Evolutionary conservation across 2,797 vertebrate genomes (phyloP).

Genomic region (Lepus oiostolus): DNA sequence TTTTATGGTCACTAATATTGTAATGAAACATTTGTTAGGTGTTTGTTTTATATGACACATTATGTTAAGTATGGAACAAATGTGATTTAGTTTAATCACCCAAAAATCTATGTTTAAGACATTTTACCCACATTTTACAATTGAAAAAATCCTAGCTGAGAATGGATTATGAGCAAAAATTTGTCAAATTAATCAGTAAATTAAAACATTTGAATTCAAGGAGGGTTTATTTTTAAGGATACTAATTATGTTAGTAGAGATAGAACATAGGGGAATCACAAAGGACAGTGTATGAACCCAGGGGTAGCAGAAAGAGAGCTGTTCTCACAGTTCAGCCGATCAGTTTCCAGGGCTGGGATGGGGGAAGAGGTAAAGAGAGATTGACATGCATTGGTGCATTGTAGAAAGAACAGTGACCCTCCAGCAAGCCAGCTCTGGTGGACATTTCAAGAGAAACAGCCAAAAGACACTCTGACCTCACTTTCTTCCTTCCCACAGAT

Average conservation of each 20-base stretch:
- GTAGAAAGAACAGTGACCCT: not conserved
- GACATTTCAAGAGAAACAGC: not conserved
- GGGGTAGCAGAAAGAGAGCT: not conserved
- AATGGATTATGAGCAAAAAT: not conserved
- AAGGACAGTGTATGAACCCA: not conserved
- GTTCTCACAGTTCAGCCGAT: not conserved
- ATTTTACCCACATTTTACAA: conserved; percentile 1
- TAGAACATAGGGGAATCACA: not conserved
- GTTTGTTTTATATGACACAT: not conserved
- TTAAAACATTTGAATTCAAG: conserved; percentile 22
- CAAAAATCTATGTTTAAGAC: not conserved
- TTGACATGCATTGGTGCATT: not conserved
- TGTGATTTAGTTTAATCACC: not conserved
- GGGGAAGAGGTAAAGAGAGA: not conserved
- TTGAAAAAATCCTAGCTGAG: not conserved
- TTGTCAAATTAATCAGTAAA: not conserved
- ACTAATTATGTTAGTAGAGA: not conserved
- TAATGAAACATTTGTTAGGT: not conserved
- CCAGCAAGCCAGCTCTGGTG: not conserved
- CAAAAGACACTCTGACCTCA: not conserved
- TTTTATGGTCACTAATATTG: not conserved
- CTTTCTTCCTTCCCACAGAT: not conserved
- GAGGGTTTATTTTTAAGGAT: not conserved
- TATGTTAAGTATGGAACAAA: not conserved
- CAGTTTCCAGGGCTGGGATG: not conserved